Evolutionary conservation across 2,888 invertebrate genomes (phyloP).

Genomic region (Sarcophaga carnaria): DNA sequence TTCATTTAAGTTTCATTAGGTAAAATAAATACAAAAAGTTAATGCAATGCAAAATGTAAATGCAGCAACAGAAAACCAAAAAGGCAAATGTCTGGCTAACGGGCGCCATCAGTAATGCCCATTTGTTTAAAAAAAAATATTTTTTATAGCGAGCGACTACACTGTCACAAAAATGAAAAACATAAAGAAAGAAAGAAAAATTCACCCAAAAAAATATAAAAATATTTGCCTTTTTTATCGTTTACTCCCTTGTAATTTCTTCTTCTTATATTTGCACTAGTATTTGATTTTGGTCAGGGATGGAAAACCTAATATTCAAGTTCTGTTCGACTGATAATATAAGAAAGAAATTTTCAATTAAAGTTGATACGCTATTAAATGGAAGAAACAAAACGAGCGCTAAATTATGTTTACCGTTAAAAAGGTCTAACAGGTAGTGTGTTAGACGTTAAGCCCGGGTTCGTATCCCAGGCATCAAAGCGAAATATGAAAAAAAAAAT

Average conservation of each 20-base stretch:
- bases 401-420: too few relatives aligned
- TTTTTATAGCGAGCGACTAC: too few relatives aligned
- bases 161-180: conserved; percentile 20
- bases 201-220: conserved; percentile 22
- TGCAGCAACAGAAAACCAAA: conserved; percentile 7
- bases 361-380: too few relatives aligned
- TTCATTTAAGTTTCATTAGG: background rate
- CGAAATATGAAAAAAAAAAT: too few relatives aligned
- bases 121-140: conserved; percentile 27
- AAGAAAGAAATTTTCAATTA: too few relatives aligned
- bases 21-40: conserved; percentile 1
- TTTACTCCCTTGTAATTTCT: background rate
- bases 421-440: too few relatives aligned
- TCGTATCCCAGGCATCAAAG: too few relatives aligned
- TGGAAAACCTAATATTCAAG: too few relatives aligned
- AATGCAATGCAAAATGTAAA: background rate
- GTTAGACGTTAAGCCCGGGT: too few relatives aligned
- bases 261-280: background rate
- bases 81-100: conserved; percentile 38
- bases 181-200: background rate
- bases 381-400: too few relatives aligned
- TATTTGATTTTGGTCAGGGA: background rate
- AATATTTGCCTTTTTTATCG: background rate
- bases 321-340: too few relatives aligned
- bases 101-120: conserved; percentile 57